Conservation (phyloP, 2,113 vertebrate genomes). For the Echinops telfairi region DNA sequence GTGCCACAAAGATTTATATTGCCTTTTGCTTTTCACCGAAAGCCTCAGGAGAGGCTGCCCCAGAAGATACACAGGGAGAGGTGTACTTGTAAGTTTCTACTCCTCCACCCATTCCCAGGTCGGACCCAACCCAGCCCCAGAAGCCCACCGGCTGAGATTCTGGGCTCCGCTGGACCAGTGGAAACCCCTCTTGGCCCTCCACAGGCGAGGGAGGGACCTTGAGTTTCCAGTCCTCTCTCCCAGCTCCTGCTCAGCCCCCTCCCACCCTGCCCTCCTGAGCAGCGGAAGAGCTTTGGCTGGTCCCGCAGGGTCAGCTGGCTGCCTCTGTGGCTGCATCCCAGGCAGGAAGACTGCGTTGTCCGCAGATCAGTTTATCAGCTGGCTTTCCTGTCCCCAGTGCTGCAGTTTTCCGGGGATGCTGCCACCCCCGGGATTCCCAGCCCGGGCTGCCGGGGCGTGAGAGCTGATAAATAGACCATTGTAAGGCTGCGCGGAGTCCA, state of each 20-base stretch:
- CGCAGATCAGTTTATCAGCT: constrained; percentile 88
- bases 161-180: constrained; percentile 61
- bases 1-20: constrained; percentile 77
- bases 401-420: constrained; percentile 84
- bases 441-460: constrained; percentile 55
- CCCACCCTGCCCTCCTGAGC: neutral
- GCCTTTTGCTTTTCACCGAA: constrained; percentile 81
- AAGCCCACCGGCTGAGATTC: constrained; percentile 75
- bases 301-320: constrained; percentile 77
- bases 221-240: neutral
- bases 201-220: constrained; percentile 52
- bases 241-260: neutral
- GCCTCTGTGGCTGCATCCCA: constrained; percentile 84
- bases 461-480: constrained; percentile 88
- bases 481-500: constrained; percentile 78
- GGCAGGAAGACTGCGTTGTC: constrained; percentile 88
- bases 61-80: constrained; percentile 50
- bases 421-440: constrained; percentile 90
- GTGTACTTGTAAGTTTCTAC: neutral
- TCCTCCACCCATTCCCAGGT: neutral
- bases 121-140: constrained; percentile 46
- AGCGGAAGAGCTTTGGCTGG: constrained; percentile 63
- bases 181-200: neutral
- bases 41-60: constrained; percentile 70
- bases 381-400: constrained; percentile 87